Evolutionary conservation across 2,113 vertebrate genomes (phyloP), one percentile per base, ranked within the genome.

Genomic region (Platycercus adscitus): DNA sequence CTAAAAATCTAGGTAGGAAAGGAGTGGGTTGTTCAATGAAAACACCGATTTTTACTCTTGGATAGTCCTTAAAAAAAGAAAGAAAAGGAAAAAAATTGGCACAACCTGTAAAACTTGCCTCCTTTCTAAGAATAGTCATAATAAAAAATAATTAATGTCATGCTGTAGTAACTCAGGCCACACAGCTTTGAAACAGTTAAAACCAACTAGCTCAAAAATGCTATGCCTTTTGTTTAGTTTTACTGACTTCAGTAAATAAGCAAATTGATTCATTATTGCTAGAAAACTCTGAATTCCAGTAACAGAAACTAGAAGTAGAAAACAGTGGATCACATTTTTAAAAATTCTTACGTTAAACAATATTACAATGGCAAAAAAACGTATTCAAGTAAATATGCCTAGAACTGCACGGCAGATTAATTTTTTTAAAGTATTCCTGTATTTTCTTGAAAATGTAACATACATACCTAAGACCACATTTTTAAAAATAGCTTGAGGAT

Each of bases 1-100:
- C 98, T 95, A 99, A 98, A 98, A 99, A 99, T 94, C 99, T 99
- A n/a, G 99, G 96, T 66, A 99, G 98, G 91, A 99, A 99, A 65
- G 99, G 99, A n/a, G 99, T 99, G 64, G 99, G 99, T 98, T 99
- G 99, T 97, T 99, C 99, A 86, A 99, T 99, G 97, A 99, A 99
- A 93, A 99, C 95, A 68, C 98, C 99, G 76, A 99, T 97, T 95
- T 98, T 97, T 95, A 99, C 98, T 69, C 96, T 98, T 60, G 99
- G 99, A 97, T 97, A 98, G 55, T 98, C 98, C 99, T 99, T 97
- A 72, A 93, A 98, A 77, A 93, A 68, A 91, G 97, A 97, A 72
- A 92, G 66, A 87, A 29, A 53, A 56, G 33, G 13, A 35, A 15
- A n/a, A 23, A 3, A 58, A 76, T 91, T 84, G 71, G 97, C 56